phyloP scores from a whole-genome alignment of 2,888 invertebrate genomes.

The Dusona sp. region DNA sequence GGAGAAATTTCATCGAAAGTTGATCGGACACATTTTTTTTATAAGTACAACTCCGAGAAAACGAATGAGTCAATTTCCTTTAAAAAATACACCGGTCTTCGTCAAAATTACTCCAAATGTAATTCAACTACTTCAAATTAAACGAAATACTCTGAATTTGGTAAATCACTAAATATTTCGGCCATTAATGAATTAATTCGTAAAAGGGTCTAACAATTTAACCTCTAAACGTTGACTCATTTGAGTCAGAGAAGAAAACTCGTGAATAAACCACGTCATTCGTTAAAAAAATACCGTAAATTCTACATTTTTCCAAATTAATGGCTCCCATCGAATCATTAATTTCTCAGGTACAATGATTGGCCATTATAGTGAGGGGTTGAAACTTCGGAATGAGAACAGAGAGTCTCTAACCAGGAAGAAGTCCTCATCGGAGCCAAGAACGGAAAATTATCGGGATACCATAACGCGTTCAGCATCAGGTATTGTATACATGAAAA shows the following conservation, averaged over 20 bases:
- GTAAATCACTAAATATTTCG: neutral
- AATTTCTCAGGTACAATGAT: slow-evolving; percentile 38
- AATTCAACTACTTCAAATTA: neutral
- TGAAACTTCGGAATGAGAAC: slow-evolving; percentile 29
- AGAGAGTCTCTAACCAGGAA: slow-evolving; percentile 60
- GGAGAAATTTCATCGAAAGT: neutral
- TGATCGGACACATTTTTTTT: neutral
- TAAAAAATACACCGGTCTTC: neutral
- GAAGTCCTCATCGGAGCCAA: slow-evolving; percentile 47
- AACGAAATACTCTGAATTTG: neutral
- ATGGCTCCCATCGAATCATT: neutral
- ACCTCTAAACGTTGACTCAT: neutral
- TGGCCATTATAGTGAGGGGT: slow-evolving; percentile 9
- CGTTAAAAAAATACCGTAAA: neutral
- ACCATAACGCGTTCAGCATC: slow-evolving; percentile 57
- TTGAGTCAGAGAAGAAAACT: neutral
- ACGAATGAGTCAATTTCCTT: slow-evolving; percentile 1
- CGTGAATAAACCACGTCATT: neutral
- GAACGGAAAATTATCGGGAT: slow-evolving; percentile 71
- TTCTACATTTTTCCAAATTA: neutral
- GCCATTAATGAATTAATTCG: neutral
- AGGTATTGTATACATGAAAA: slow-evolving; percentile 44
- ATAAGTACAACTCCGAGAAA: neutral
- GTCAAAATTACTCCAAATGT: neutral
- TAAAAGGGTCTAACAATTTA: neutral